Evolutionary conservation across 1,140 invertebrate genomes (phyloP), one percentile per base, ranked within the genome.

Genomic region (Drosophila ambigua): DNA sequence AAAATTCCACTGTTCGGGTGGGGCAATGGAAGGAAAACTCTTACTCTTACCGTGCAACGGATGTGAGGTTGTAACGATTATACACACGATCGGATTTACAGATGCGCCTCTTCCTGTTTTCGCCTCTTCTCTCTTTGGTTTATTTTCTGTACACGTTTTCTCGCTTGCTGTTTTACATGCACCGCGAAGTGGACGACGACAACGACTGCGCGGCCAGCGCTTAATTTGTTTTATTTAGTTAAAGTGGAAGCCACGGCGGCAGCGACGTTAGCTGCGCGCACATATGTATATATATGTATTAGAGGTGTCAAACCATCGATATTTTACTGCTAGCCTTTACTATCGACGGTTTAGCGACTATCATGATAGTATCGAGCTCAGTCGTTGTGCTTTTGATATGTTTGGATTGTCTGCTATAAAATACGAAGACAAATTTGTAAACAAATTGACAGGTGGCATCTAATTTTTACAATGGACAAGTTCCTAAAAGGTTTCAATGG

Each of bases 211-310:
- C 54, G 63, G 59, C 15, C 57, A 77, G 65, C 72, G 52, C 71
- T 68, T 74, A 73, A 77, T 77, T 74, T 77, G 60, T 77, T 74
- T 77, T 77, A 77, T 77, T 77, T 75, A 75, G 72, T 71, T 74
- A 74, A 77, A 71, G 59, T 74, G 64, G 59, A 60, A 69, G 74
- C 64, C 74, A 77, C 73, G 73, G 73, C 59, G 43, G 50, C 61
- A 45, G 45, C 31, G 31, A 31, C 31, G 31, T 7, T 9, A 31
- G 31, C 31, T 9, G 31, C 31, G 31, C 7, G 8, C 2, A 31
- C 7, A 31, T 31, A 63, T 49, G 35, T 52, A 61, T 43, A 41
- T 59, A 41, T 62, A 46, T 15, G 15, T 44, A 13, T 20, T 20
- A 20, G 20, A 20, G 20, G 20, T 20, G 20, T 20, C 20, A 20